phyloP scores from a whole-genome alignment of 2,113 vertebrate species.

The Centropus bengalensis region DNA sequence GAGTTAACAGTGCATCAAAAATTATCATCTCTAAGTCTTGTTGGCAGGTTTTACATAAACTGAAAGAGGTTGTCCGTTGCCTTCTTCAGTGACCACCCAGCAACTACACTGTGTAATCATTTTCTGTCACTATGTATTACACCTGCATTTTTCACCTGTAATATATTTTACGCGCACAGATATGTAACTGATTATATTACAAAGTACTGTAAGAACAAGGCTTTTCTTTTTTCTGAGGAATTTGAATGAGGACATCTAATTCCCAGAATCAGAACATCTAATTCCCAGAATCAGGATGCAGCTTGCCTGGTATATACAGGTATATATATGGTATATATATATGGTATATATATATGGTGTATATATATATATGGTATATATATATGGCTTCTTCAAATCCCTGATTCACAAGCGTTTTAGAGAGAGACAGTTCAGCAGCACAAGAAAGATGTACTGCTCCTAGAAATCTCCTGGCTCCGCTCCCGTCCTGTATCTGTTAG shows the following conservation, averaged over 20 bases:
- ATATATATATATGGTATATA: neutral
- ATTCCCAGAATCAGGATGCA: neutral
- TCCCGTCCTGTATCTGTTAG: neutral
- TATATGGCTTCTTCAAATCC: neutral
- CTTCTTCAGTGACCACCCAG: neutral
- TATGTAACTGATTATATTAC: neutral
- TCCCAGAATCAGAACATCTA: neutral
- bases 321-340: too few relatives aligned
- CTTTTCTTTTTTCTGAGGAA: neutral
- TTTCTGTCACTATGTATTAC: neutral
- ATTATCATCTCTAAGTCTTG: neutral
- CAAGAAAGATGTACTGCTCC: neutral
- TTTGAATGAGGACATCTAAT: neutral
- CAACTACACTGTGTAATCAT: neutral
- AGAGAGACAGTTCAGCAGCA: neutral
- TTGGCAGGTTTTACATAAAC: neutral
- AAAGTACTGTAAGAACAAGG: neutral
- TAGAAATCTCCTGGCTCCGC: neutral
- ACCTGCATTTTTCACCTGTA: neutral
- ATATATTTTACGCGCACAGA: neutral
- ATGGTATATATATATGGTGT: too few relatives aligned
- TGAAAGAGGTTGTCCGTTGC: neutral
- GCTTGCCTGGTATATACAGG: neutral
- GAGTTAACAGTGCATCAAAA: neutral
- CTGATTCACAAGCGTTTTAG: neutral